phyloP scores from a whole-genome alignment of 2,888 invertebrate species.

The Clusia tigrina region DNA sequence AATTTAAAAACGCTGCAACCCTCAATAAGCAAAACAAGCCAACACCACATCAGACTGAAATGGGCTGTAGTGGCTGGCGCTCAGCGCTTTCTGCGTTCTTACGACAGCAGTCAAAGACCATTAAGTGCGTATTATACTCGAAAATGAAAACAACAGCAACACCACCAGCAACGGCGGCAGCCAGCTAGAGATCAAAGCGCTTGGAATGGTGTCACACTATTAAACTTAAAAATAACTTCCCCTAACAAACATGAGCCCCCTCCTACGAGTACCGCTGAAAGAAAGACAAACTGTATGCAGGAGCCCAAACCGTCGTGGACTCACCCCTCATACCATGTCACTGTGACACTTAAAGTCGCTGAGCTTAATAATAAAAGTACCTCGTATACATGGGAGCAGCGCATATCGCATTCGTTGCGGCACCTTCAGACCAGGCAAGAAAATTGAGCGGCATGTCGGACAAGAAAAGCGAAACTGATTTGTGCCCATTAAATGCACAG shows the following conservation, averaged over 20 bases:
- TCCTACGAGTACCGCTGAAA: neutral
- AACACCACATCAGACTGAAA: neutral
- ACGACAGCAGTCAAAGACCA: constrained; percentile 27
- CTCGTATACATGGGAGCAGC: no score
- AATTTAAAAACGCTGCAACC: constrained; percentile 29
- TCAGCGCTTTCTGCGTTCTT: constrained; percentile 11
- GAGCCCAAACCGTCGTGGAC: no score
- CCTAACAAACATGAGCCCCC: neutral
- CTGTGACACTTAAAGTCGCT: no score
- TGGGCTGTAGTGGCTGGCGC: neutral
- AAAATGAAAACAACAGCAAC: constrained; percentile 29
- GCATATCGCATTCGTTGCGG: neutral
- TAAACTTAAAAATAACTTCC: constrained; percentile 8
- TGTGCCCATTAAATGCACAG: neutral
- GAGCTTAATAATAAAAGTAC: no score
- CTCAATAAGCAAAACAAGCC: constrained; percentile 6
- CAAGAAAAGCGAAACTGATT: neutral
- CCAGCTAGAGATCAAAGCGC: neutral
- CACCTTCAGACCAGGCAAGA: neutral
- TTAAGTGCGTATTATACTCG: constrained; percentile 32
- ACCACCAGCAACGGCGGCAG: constrained; percentile 16
- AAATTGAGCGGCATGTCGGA: neutral
- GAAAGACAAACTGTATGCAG: no score
- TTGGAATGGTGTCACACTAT: neutral
- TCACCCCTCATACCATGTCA: no score